These are phyloP conservation scores for Gobio gobio DNA, from an alignment of 2,113 vertebrate species.

Conservation along the genomic window DNA sequence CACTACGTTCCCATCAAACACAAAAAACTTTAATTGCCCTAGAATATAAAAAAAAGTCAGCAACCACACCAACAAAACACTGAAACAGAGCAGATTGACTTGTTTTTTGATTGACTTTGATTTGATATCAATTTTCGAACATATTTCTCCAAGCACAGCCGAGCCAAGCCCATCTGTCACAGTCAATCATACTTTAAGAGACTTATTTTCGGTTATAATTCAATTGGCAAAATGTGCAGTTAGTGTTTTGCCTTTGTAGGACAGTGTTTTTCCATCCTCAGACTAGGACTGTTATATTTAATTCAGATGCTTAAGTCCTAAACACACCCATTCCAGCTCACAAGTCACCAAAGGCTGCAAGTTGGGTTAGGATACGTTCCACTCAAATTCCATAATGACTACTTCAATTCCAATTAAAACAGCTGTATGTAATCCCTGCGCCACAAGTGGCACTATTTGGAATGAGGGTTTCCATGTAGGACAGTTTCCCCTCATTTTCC, in stretches of 20 bases:
- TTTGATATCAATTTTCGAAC: neutral
- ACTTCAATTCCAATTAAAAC: neutral
- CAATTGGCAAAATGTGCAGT: neutral
- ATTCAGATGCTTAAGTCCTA: neutral
- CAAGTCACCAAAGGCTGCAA: neutral
- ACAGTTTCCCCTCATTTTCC: neutral
- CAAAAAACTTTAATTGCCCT: neutral
- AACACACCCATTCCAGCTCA: neutral
- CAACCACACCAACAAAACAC: neutral
- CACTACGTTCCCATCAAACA: neutral
- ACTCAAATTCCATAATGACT: neutral
- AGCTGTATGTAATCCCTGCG: neutral
- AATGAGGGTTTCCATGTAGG: neutral
- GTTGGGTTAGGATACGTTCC: neutral
- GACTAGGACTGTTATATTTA: neutral
- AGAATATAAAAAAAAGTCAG: neutral
- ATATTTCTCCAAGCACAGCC: neutral
- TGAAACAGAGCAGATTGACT: slow-evolving; percentile 8
- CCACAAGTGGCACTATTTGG: neutral
- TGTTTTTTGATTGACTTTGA: neutral
- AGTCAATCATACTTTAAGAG: neutral
- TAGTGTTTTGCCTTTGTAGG: neutral
- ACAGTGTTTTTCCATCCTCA: neutral
- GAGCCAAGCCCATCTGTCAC: neutral
- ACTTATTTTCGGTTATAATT: neutral